Evolutionary conservation across 2,888 invertebrate genomes (phyloP).

Genomic region (Torymus aiolomorphi): DNA sequence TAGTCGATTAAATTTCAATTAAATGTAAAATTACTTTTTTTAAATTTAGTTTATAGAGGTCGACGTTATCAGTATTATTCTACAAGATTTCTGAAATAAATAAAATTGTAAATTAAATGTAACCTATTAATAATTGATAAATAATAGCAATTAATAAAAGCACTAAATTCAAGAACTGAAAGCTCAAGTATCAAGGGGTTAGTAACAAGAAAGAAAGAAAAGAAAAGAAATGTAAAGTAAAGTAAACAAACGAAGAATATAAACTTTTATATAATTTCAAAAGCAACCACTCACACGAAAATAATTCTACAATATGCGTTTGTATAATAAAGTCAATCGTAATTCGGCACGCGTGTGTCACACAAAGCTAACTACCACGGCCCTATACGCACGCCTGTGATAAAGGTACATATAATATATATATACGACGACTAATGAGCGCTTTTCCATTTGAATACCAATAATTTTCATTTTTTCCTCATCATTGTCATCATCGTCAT

Average conservation of each 20-base stretch:
- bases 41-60: too few relatives aligned
- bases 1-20: too few relatives aligned
- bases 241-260: background rate
- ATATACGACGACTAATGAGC: slow-evolving; percentile 17
- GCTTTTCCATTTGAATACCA: slow-evolving; percentile 75
- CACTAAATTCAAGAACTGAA: background rate
- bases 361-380: slow-evolving; percentile 18
- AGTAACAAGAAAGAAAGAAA: slow-evolving; percentile 17
- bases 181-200: background rate
- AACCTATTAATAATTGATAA: slow-evolving; percentile 1
- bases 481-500: background rate
- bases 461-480: slow-evolving; percentile 67
- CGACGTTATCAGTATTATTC: background rate
- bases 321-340: background rate
- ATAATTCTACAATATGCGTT: slow-evolving; percentile 28
- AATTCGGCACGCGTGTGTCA: slow-evolving; percentile 16
- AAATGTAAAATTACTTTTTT: too few relatives aligned
- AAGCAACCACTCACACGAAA: slow-evolving; percentile 38
- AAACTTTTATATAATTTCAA: background rate
- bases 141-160: background rate
- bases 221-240: slow-evolving; percentile 22
- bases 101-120: slow-evolving; percentile 33
- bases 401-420: background rate
- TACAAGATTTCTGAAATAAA: background rate
- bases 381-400: background rate